Evolutionary conservation across 2,113 vertebrate species (phyloP), one percentile per base, ranked within the genome.

Genomic region (Passer domesticus): DNA sequence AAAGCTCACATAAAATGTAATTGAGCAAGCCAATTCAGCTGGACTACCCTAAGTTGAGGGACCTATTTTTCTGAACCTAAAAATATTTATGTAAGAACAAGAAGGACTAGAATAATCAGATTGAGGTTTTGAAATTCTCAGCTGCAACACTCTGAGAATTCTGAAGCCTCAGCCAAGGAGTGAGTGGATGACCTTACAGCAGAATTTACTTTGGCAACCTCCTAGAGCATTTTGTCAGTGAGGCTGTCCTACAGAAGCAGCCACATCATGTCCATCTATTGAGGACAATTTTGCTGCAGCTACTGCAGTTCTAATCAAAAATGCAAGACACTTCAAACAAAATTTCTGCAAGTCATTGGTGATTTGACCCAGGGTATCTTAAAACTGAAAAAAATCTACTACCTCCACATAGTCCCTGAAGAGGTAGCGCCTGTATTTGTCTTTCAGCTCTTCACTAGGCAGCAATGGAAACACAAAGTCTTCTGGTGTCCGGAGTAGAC

Each of bases 361-460:
- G 64, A 91, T 60, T 41, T 62, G 41, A 88, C 31, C 39, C 60
- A 78, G 14, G 5, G 24, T 75, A 44, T 55, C 89, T 90, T 77
- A 92, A 75, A 94, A n/a, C 16, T 8, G 80, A 47, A 63, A 70
- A 70, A 37, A 86, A 46, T 23, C 4, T 22, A 72, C 62, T 97
- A 98, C 99, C 99, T 99, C 99, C 52, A 99, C 98, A 50, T 99
- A 99, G 97, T 99, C 99, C 98, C 99, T 99, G 98, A 99, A 99
- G 99, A 99, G 99, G 99, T 99, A 99, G 98, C 99, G 99, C 98
- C 98, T 99, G 97, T 99, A 99, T 99, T 99, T 99, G 94, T 99
- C 99, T 98, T 98, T 99, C 91, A 99, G 97, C 97, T 99, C 99
- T 97, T 99, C 99, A 60, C 97, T 99, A 94, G 98, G 98, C 97